phyloP scores from a whole-genome alignment of 2,113 vertebrate genomes.

The Rhynchopsitta pachyrhyncha region DNA sequence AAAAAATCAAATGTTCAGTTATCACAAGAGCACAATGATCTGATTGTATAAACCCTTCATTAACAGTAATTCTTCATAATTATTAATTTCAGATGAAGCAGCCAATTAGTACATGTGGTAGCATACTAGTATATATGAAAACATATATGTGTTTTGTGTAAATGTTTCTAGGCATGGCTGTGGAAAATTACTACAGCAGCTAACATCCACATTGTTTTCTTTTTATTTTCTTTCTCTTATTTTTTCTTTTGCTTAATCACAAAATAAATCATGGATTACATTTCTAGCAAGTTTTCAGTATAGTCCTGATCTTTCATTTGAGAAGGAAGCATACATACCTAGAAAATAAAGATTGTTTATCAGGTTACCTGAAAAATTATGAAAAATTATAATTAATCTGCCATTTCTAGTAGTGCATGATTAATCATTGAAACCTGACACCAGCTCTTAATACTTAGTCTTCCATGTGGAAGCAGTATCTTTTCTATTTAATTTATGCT shows the following conservation, averaged over 20 bases:
- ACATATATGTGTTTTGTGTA: not conserved
- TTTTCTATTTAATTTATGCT: not conserved
- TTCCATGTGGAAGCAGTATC: not conserved
- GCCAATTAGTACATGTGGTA: not conserved
- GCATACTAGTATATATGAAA: not conserved
- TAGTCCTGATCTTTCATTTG: not conserved
- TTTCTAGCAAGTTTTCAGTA: not conserved
- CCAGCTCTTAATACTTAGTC: not conserved
- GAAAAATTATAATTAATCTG: not conserved
- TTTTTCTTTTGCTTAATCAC: not conserved
- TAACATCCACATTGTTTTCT: not conserved
- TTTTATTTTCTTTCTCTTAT: not conserved
- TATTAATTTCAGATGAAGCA: not conserved
- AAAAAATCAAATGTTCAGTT: conserved; percentile 19
- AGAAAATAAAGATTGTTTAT: not conserved
- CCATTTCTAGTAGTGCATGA: not conserved
- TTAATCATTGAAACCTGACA: not conserved
- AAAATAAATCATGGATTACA: not conserved
- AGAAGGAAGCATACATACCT: not conserved
- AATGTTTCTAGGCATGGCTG: not conserved
- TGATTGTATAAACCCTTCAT: not conserved
- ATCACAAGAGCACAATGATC: not conserved
- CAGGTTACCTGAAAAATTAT: conserved; percentile 10
- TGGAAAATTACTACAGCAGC: not conserved
- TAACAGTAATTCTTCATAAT: not conserved